A percentile compares a stretch with the other conserved stretches of the same genome.
phyloP scores from a whole-genome alignment of 2,113 vertebrate genomes.

The Coryphaenoides rupestris region DNA sequence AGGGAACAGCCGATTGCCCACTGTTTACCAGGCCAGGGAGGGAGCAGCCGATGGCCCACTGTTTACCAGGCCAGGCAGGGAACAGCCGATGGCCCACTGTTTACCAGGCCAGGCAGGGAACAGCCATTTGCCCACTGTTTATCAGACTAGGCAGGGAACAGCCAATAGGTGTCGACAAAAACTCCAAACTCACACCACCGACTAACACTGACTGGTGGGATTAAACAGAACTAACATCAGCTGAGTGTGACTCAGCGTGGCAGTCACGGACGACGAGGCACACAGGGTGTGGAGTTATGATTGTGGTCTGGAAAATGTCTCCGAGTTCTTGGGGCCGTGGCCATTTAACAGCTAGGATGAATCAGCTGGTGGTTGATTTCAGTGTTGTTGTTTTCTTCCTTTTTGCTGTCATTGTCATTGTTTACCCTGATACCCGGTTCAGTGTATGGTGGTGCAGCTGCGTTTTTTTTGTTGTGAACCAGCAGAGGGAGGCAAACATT shows the following conservation, averaged over 20 bases:
- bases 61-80: not conserved
- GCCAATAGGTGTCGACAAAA: conserved; percentile 33
- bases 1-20: not conserved
- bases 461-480: conserved; percentile 18
- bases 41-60: not conserved
- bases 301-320: not conserved
- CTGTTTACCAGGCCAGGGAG: not conserved
- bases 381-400: no score
- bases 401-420: not conserved
- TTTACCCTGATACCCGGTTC: conserved; percentile 1
- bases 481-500: conserved; percentile 63
- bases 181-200: not conserved
- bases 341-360: not conserved
- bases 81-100: conserved; percentile 14
- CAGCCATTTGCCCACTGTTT: conserved; percentile 12
- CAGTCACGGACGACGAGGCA: not conserved
- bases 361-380: no score
- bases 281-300: conserved; percentile 3
- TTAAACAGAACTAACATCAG: conserved; percentile 29
- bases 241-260: conserved; percentile 19
- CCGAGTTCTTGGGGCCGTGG: not conserved
- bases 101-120: not conserved
- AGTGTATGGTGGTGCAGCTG: not conserved
- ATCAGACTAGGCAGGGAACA: conserved; percentile 9
- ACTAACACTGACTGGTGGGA: conserved; percentile 24